A percentile compares a stretch with the other conserved stretches of the same genome.
phyloP scores from a whole-genome alignment of 2,888 invertebrate genomes.

The Watsonalla cultraria region DNA sequence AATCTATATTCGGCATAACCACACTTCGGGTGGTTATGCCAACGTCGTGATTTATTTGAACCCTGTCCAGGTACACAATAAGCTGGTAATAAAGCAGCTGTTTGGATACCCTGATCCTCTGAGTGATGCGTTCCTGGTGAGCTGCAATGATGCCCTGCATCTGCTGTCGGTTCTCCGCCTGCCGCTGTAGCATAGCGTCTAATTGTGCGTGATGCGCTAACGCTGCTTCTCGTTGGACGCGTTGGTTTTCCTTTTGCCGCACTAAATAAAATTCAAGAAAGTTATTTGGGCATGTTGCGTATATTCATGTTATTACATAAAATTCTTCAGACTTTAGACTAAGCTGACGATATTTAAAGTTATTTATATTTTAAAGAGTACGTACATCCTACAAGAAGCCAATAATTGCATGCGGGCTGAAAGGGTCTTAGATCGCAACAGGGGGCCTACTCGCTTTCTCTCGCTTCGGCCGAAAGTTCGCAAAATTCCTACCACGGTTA shows the following conservation, averaged over 20 bases:
- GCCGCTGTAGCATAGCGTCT: constrained; percentile 72
- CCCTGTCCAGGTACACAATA: no score
- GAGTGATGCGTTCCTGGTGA: constrained; percentile 80
- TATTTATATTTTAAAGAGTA: background rate
- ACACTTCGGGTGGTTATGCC: no score
- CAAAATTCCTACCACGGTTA: no score
- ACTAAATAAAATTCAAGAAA: constrained; percentile 27
- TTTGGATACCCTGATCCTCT: constrained; percentile 73
- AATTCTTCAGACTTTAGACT: background rate
- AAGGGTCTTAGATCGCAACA: no score
- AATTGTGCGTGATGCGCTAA: constrained; percentile 74
- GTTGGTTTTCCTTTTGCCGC: constrained; percentile 64
- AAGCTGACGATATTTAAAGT: background rate
- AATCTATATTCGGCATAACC: no score
- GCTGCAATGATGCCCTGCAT: constrained; percentile 79
- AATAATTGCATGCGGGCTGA: background rate
- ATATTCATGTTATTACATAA: no score
- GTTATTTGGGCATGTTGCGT: background rate
- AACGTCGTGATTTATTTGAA: no score
- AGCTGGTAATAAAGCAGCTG: constrained; percentile 14
- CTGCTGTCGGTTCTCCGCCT: constrained; percentile 75
- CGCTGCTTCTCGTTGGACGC: constrained; percentile 72
- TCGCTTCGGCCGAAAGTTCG: no score
- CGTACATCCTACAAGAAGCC: background rate
- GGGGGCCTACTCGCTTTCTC: no score